Conservation (phyloP, 2,113 vertebrate genomes). For the Engraulis encrasicolus region DNA sequence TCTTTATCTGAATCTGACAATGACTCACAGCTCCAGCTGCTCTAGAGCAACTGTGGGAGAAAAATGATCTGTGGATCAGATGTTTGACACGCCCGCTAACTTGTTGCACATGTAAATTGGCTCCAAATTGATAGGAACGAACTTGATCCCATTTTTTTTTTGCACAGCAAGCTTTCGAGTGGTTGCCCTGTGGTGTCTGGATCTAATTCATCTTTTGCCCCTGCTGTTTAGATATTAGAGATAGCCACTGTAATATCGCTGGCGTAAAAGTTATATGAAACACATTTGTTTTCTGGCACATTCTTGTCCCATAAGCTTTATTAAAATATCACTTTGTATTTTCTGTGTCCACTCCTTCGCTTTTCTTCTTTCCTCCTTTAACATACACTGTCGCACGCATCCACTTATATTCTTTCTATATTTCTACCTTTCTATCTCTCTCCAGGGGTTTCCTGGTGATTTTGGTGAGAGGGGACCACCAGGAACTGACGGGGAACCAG, state of each 20-base stretch:
- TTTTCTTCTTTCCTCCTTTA: neutral
- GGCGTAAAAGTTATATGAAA: neutral
- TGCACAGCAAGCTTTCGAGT: neutral
- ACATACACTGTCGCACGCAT: neutral
- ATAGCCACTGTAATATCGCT: neutral
- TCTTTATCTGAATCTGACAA: neutral
- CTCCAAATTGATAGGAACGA: neutral
- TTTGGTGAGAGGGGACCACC: conserved; percentile 95
- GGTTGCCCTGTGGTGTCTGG: neutral
- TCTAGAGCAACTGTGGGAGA: neutral
- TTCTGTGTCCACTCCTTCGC: neutral
- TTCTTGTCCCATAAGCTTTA: neutral
- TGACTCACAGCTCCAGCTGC: neutral
- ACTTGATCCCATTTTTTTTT: neutral
- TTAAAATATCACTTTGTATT: neutral
- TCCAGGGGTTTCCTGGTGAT: conserved; percentile 94
- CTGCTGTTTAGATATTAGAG: neutral
- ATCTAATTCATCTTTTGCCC: neutral
- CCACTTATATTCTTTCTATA: neutral
- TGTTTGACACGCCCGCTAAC: conserved; percentile 4
- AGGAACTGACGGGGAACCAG: conserved; percentile 95
- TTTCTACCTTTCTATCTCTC: neutral
- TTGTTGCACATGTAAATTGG: conserved; percentile 4
- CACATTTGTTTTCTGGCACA: neutral
- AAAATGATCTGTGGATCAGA: neutral